Base-by-base conservation (phyloP, 2,888 invertebrate genomes). In the Phanerotoma sp. region DNA sequence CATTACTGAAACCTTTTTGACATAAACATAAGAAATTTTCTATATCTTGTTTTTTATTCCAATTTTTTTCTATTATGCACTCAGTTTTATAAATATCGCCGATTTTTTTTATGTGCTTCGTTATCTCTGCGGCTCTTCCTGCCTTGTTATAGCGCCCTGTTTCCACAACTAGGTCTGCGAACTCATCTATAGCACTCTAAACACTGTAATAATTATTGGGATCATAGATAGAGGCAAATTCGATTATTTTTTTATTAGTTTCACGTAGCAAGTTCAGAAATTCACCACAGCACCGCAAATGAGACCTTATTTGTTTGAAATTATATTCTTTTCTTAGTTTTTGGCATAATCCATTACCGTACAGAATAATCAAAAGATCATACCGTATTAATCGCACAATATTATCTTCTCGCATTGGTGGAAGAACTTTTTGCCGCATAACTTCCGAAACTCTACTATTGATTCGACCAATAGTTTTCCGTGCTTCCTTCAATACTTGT, bases 1-100 rank as follows among this genome's bases (percentile, higher is more conserved):
- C 46, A 0, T 49, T 41, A 3, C 20, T 1, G 21, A 20, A 61
- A 20, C 62, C 64, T 48, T 56, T 54, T 3, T 11, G 35, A n/a
- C 58, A 28, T 1, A 64, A 21, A 28, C 60, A 58, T 13, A 62
- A 11, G 33, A 58, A 58, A 25, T 62, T 40, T 48, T 59, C 57
- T 3, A 56, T 56, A 4, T 37, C 41, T 21, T 10, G 16, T 50
- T 56, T 41, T 18, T 55, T 56, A 21, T 62, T 51, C 46, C 32
- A 40, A 9, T 54, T 38, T 15, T 60, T 40, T 3, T 11, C 11
- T 41, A 52, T 58, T 10, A 65, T 62, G 21, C 56, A 63, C 33
- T 48, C 44, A 11, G 48, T 48, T 5, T 53, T 46, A 4, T 49
- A 57, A 7, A 63, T 35, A 3, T 54, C 45, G 5, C 58, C 59